Evolutionary conservation across 2,888 invertebrate species (phyloP), one percentile per base, ranked within the genome.

Genomic region (Perizoma affinitatum): DNA sequence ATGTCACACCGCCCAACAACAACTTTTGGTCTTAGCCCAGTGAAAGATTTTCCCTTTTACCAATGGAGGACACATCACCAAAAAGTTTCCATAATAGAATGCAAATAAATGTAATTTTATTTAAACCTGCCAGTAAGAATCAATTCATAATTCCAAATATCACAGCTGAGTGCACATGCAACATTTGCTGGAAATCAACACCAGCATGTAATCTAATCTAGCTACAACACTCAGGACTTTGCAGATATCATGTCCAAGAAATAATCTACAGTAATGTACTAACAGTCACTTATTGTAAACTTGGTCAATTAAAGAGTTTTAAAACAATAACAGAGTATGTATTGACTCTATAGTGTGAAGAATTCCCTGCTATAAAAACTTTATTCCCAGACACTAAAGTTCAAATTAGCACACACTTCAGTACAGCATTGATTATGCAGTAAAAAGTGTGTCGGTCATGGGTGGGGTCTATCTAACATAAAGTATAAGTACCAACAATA

Each of bases 151-250:
- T 22, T 54, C 22, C 5, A 45, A 53, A 45, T 54, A 53, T 50
- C 41, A 58, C 34, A 47, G 50, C 38, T 44, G 56, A 57, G 46
- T 52, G 54, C 40, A 51, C 56, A 57, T 35, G 10, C 58, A 56
- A 53, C 45, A 61, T 54, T 61, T 61, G 54, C 53, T 52, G 33
- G 60, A 55, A 60, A 66, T 66, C 64, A 64, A 68, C 63, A 68
- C 55, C 46, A 10, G 36, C 6, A 7, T 55, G 67, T 66, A 66
- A 68, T 63, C 54, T 54, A 57, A 68, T 68, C 66, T 64, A 58
- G 51, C 45, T 7, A 11, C 46, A 45, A 64, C 42, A 61, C 65
- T 42, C 52, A 51, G 47, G 36, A 40, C 50, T 34, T 40, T 40
- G 47, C 35, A 57, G 45, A 50, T 49, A 51, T 9, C 10, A 42